Base-by-base conservation (phyloP, 1,140 invertebrate species). In the Manduca sexta region DNA sequence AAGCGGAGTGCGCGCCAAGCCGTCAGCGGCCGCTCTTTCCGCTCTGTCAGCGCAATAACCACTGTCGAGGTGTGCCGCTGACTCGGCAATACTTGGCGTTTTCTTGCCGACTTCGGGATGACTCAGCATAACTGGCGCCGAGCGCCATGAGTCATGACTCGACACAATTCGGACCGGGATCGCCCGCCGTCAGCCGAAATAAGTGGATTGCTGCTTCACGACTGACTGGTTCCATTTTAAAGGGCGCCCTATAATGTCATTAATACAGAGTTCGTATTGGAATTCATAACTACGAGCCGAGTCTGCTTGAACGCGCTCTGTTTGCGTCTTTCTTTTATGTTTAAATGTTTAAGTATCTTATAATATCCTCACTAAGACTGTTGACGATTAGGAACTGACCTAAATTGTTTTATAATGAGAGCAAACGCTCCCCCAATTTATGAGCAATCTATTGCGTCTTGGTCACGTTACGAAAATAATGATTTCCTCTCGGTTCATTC, bases 121-220 rank as follows among this genome's bases (percentile, higher is more conserved):
- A 76, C 42, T 75, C 66, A 68, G 70, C 62, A 68, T 42, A 58
- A 64, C 44, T 60, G 51, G 35, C 52, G 48, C 33, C 17, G 34
- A 42, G 31, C 60, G 61, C 46, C 60, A 43, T 72, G 64, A 74
- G 41, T 64, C 71, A 63, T 78, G 78, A 79, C 67, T 71, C 70
- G 49, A 53, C 69, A 57, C 42, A 53, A 63, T 66, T 63, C 55
- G 45, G 53, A 60, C 69, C 59, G 49, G 56, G 64, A 75, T 70
- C 71, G 65, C 57, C 65, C 54, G 64, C 62, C 67, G 69, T 73
- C 74, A 74, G 68, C 64, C 56, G 64, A 71, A 79, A 82, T 79
- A 76, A 82, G 70, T 79, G 69, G 69, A 82, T 79, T 79, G 71
- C 63, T 64, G 57, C 67, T 74, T 73, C 65, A 79, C 70, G 66